These are phyloP conservation scores for Pollenia griseotomentosa DNA, from an alignment of 2,888 invertebrate species.

Conservation along the genomic window DNA sequence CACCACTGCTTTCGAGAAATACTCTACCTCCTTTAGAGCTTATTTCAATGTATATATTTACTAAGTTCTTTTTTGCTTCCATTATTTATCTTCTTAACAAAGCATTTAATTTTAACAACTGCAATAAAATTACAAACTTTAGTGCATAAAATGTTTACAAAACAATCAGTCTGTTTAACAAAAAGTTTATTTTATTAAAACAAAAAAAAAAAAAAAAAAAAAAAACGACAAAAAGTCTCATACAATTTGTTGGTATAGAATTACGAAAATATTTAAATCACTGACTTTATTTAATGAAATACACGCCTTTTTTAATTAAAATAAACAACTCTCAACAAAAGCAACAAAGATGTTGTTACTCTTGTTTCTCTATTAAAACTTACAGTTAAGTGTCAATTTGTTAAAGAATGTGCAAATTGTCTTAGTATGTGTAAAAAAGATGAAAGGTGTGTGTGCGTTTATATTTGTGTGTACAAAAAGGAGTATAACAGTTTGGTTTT, in stretches of 20 bases:
- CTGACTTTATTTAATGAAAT: not conserved
- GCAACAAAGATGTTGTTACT: not conserved
- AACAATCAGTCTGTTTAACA: not conserved
- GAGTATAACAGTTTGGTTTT: not conserved
- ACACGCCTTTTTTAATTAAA: not conserved
- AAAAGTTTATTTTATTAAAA: not conserved
- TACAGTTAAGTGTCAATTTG: conserved; percentile 23
- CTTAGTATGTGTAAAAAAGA: not conserved
- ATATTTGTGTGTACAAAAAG: too few species aligned
- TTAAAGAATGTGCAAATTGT: conserved; percentile 8
- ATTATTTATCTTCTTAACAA: not conserved
- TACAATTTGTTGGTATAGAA: not conserved
- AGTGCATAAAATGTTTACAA: not conserved
- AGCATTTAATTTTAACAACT: conserved; percentile 5
- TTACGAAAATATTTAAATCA: conserved; percentile 1
- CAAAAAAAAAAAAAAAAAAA: not conserved
- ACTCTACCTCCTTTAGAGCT: too few species aligned
- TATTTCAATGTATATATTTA: too few species aligned
- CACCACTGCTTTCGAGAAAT: too few species aligned
- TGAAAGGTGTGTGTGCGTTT: too few species aligned
- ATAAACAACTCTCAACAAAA: not conserved
- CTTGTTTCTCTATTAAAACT: not conserved
- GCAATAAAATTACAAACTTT: not conserved
- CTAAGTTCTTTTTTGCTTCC: not conserved
- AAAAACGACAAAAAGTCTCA: not conserved